Evolutionary conservation across 2,113 vertebrate species (phyloP).

Genomic region (Upupa epops): DNA sequence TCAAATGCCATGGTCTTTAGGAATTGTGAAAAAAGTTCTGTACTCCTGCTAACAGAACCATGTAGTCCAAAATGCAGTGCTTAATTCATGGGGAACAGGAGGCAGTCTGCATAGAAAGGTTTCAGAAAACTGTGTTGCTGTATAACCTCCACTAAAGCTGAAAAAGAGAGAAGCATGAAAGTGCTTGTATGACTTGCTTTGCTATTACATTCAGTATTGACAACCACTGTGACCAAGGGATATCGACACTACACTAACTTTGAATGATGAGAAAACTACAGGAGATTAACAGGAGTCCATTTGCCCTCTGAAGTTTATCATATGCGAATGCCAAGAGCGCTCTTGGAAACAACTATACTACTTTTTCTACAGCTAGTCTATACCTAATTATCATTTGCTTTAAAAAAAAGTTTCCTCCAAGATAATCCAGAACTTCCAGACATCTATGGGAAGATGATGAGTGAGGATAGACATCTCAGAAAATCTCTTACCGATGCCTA

Average conservation of each 20-base stretch:
- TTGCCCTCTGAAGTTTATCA: not conserved
- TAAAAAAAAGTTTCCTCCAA: not conserved
- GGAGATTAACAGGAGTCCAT: not conserved
- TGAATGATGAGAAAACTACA: not conserved
- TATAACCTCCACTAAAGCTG: not conserved
- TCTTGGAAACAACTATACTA: not conserved
- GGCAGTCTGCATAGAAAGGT: not conserved
- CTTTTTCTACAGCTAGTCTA: not conserved
- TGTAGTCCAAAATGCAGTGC: not conserved
- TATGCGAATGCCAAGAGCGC: not conserved
- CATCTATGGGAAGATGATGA: not conserved
- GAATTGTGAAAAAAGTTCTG: not conserved
- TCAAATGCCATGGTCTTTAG: not conserved
- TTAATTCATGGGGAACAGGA: not conserved
- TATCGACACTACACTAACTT: not conserved
- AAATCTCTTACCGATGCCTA: not conserved
- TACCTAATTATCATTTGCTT: not conserved
- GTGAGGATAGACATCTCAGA: not conserved
- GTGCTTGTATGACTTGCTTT: not conserved
- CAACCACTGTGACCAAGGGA: not conserved
- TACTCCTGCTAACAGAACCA: not conserved
- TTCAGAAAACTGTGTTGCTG: slow-evolving; percentile 1
- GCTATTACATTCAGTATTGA: not conserved
- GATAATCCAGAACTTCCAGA: not conserved
- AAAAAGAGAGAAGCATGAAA: not conserved